Evolutionary conservation across 2,113 vertebrate species (phyloP).

Genomic region (Pseudopodoces humilis): DNA sequence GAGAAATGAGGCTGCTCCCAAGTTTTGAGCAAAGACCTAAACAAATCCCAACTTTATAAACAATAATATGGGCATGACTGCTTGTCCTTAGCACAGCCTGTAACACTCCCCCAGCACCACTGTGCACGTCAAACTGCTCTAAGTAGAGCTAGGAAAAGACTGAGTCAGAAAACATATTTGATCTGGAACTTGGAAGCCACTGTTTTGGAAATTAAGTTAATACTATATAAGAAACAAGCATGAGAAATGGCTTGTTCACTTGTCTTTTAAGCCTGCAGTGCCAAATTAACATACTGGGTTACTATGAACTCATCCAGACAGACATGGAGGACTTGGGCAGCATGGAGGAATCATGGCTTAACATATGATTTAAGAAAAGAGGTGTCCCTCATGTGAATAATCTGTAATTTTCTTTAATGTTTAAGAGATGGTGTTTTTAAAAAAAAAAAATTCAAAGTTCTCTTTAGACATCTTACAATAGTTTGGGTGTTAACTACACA

Average conservation of each 20-base stretch:
- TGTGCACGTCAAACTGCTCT: fast-evolving
- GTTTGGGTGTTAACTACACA: fast-evolving
- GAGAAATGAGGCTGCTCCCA: background rate
- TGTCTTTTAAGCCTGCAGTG: background rate
- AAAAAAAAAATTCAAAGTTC: background rate
- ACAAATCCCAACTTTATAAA: background rate
- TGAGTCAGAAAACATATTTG: background rate
- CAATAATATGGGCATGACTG: fast-evolving
- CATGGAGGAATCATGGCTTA: background rate
- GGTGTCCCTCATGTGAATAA: background rate
- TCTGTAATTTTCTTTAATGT: background rate
- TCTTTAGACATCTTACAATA: background rate
- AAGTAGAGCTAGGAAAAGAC: background rate
- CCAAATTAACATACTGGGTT: background rate
- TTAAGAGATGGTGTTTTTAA: background rate
- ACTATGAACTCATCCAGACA: background rate
- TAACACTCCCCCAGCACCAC: background rate
- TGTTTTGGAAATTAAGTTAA: background rate
- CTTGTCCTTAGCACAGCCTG: fast-evolving
- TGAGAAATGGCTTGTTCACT: background rate
- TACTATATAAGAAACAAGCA: background rate
- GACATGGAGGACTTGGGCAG: background rate
- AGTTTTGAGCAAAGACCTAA: background rate
- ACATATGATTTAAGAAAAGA: background rate
- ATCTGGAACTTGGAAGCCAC: background rate